Percentiles rank a stretch among this genome's conserved stretches.
Evolutionary conservation across 2,797 vertebrate species (phyloP).

Genomic region (Ctenosaura bakeri): DNA sequence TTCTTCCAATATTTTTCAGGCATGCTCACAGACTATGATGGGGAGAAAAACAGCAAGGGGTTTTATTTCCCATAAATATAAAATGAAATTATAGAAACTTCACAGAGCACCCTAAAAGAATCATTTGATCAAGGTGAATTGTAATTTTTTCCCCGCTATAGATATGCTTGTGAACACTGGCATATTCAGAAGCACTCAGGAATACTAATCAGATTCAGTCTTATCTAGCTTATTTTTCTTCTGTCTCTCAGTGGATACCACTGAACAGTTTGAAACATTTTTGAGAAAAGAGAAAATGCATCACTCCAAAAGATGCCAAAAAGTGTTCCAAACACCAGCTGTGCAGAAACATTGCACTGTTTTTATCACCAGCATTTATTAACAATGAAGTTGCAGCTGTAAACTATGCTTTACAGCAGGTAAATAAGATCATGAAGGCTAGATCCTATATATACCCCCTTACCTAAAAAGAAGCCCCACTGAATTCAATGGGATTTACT

Average conservation of each 20-base stretch:
- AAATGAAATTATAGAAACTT: conserved; percentile 34
- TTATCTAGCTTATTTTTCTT: neutral
- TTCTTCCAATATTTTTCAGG: conserved; percentile 13
- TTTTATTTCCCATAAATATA: conserved; percentile 35
- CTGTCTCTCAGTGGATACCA: neutral
- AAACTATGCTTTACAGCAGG: no score
- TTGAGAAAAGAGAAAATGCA: neutral
- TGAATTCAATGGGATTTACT: no score
- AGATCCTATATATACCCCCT: no score
- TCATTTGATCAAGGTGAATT: conserved; percentile 1
- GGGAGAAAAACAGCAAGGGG: conserved; percentile 13
- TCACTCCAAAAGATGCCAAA: neutral
- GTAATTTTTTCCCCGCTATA: neutral
- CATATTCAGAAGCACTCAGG: neutral
- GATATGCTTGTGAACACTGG: neutral
- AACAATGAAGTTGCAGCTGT: no score
- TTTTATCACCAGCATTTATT: no score
- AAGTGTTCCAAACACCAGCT: neutral
- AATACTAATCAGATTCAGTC: neutral
- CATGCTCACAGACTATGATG: neutral
- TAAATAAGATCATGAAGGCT: no score
- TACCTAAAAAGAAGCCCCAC: no score
- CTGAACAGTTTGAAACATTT: neutral
- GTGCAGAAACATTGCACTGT: no score
- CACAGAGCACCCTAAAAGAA: conserved; percentile 25